These are phyloP conservation scores for Drosophila subpulchrella DNA, from an alignment of 1,140 invertebrate species.

Conservation along the genomic window DNA sequence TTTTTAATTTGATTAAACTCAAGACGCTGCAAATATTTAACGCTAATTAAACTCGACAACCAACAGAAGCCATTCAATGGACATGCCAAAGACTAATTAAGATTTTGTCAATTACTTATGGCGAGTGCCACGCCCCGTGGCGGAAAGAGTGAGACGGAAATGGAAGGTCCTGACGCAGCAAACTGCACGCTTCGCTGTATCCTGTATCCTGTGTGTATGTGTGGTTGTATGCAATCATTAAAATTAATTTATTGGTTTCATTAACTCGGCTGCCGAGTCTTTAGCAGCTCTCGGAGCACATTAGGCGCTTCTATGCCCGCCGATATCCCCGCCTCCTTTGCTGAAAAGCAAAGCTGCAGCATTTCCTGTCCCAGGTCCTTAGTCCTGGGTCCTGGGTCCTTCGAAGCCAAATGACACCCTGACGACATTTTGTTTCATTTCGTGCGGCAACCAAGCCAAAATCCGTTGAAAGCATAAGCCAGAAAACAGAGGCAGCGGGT, in stretches of 20 bases:
- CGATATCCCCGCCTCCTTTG: slow-evolving; percentile 2
- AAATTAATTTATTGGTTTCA: slow-evolving; percentile 84
- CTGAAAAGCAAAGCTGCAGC: slow-evolving; percentile 48
- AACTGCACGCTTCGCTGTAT: slow-evolving; percentile 61
- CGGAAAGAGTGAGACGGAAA: neutral
- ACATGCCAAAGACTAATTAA: slow-evolving; percentile 82
- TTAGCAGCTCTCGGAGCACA: slow-evolving; percentile 66
- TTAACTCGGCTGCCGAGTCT: slow-evolving; percentile 77
- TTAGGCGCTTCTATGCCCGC: slow-evolving; percentile 56
- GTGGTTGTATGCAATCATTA: slow-evolving; percentile 76
- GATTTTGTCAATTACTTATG: slow-evolving; percentile 83
- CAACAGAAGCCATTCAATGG: slow-evolving; percentile 75
- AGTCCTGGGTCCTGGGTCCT: neutral
- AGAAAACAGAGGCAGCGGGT: slow-evolving; percentile 47
- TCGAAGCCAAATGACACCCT: slow-evolving; percentile 73
- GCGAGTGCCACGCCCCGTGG: slow-evolving; percentile 66
- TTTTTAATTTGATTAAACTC: slow-evolving; percentile 81
- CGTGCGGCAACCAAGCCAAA: slow-evolving; percentile 63
- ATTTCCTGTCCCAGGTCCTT: slow-evolving; percentile 11
- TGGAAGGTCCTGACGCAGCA: slow-evolving; percentile 62
- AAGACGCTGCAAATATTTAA: slow-evolving; percentile 63
- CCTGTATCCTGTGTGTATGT: slow-evolving; percentile 14
- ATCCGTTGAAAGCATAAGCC: slow-evolving; percentile 81
- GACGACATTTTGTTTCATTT: slow-evolving; percentile 73
- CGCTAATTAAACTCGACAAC: slow-evolving; percentile 79